Evolutionary conservation across 35 echinoderm and acorn worm species (phyloP), one percentile per base, ranked within the genome.

Genomic region (Patiria miniata): DNA sequence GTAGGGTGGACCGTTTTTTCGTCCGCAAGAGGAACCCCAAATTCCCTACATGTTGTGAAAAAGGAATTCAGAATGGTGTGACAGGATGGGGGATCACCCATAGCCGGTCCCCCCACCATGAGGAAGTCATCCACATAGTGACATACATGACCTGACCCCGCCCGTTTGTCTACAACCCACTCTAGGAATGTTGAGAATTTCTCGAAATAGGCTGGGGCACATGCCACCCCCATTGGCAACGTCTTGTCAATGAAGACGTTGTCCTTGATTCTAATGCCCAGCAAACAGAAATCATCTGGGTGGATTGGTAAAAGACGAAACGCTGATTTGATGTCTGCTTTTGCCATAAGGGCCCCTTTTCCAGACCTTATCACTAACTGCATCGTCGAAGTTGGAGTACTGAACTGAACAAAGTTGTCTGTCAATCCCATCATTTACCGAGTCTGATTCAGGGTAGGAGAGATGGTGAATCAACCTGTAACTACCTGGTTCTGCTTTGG

Each of bases 101-200:
- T 37, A 23, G 14, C 38, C 16, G 42, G 30, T 50, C 28, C 3
- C 26, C 21, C 51, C 8, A 37, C 42, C 7, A 81, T 36, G 17
- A 89, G 56, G 40, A 39, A 89, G 36, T 89, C 87, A 44, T 89
- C 78, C 9, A 58, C 28, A 79, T 59, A 89, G 42, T 89, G 87
- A 14, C 59, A 8, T 7, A 86, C 55, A 50, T 37, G 42, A 52
- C 86, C 73, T 7, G 83, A 55, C 8, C 29, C 15, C 2, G 59
- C 69, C 28, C 21, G 30, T n/a, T 5, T 14, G 16, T 40, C 22
- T 16, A 37, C 29, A 18, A 51, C 82, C 7, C 36, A 69, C 40
- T 83, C 58, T 6, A 78, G 50, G 42, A 86, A 80, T 0, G 69
- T 53, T 39, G 65, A 79, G 33, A 61, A 79, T 5, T 18, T 0